Conservation (phyloP, 2,113 vertebrate genomes). For the Gopherus flavomarginatus region DNA sequence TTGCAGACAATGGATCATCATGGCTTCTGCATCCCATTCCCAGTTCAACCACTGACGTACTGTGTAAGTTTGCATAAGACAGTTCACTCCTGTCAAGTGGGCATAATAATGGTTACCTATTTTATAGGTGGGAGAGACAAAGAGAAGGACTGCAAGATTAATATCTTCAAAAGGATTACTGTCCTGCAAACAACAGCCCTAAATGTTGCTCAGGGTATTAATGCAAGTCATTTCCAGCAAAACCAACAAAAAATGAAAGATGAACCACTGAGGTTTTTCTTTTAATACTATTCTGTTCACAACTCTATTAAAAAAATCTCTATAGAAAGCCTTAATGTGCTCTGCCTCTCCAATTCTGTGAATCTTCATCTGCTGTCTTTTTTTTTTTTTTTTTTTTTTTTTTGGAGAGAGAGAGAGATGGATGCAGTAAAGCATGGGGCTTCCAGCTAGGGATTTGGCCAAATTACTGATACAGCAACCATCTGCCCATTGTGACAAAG, state of each 20-base stretch:
- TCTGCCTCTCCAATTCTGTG: background rate
- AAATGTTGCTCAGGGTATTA: background rate
- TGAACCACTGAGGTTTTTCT: background rate
- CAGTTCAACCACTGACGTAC: background rate
- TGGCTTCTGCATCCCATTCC: background rate
- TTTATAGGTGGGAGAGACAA: background rate
- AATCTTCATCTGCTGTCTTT: slow-evolving; percentile 22
- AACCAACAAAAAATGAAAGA: background rate
- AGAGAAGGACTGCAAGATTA: background rate
- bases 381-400: background rate
- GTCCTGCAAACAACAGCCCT: background rate
- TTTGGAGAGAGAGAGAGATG: background rate
- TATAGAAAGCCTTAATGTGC: background rate
- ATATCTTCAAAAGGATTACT: background rate
- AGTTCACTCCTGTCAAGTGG: background rate
- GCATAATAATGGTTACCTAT: background rate
- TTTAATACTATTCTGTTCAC: background rate
- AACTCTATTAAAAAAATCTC: background rate
- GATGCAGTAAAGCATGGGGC: background rate
- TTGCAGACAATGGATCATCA: background rate
- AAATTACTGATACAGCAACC: background rate
- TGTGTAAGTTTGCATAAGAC: background rate
- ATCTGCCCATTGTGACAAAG: background rate
- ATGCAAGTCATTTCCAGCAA: background rate
- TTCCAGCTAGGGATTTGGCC: background rate